Evolutionary conservation across 2,888 invertebrate genomes (phyloP).

Genomic region (Melangyna quadrimaculata): DNA sequence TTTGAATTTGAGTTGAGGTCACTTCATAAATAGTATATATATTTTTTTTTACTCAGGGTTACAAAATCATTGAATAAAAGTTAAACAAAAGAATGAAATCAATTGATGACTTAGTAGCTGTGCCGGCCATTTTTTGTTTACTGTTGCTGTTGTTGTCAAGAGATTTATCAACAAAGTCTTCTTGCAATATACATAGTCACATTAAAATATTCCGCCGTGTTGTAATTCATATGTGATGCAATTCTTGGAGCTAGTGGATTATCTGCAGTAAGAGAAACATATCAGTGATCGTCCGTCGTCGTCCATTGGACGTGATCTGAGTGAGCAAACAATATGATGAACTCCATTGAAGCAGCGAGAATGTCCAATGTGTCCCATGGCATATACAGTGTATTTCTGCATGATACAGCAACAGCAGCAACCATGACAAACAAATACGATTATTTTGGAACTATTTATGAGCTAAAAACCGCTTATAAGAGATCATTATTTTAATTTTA

Average conservation of each 20-base stretch:
- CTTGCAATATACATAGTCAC: neutral
- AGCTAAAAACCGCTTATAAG: constrained; percentile 25
- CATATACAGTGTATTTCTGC: neutral
- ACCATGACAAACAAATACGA: neutral
- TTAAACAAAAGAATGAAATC: constrained; percentile 26
- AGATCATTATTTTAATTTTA: constrained; percentile 55
- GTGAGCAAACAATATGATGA: constrained; percentile 45
- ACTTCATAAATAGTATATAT: neutral
- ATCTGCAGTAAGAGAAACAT: constrained; percentile 65
- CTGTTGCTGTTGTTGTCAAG: neutral
- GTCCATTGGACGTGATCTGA: constrained; percentile 52
- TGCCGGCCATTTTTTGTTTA: neutral
- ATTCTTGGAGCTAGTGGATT: constrained; percentile 64
- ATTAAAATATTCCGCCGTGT: constrained; percentile 45
- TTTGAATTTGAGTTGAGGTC: constrained; percentile 5
- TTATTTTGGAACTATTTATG: constrained; percentile 56
- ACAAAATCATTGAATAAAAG: constrained; percentile 8
- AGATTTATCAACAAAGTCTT: constrained; percentile 53
- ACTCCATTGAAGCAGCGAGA: constrained; percentile 47
- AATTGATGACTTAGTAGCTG: constrained; percentile 44
- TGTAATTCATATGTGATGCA: constrained; percentile 65
- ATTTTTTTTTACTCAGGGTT: constrained; percentile 5
- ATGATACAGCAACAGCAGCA: neutral
- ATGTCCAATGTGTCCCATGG: constrained; percentile 19
- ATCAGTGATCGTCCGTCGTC: constrained; percentile 59